Percentiles rank a stretch among this genome's conserved stretches.
phyloP scores from a whole-genome alignment of 2,888 invertebrate species.

The Trissonchulus latispiculum region DNA sequence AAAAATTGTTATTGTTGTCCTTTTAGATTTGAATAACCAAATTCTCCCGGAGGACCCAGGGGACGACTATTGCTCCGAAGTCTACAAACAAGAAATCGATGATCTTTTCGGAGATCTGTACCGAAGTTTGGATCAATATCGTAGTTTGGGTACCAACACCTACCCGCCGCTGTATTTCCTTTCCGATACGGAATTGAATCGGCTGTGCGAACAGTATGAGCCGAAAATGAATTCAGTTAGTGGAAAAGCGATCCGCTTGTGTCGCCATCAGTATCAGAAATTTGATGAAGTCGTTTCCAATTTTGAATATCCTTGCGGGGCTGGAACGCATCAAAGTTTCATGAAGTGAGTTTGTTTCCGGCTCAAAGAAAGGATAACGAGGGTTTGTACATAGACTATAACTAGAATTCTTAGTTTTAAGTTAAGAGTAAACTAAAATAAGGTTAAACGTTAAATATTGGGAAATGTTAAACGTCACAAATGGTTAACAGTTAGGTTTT shows the following conservation, averaged over 20 bases:
- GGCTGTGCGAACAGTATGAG: neutral
- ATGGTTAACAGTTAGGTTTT: no score
- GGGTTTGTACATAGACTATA: no score
- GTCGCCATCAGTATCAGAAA: slow-evolving; percentile 2
- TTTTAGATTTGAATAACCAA: no score
- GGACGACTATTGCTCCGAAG: neutral
- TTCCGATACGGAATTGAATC: neutral
- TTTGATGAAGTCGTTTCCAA: slow-evolving; percentile 9
- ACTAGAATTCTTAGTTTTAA: no score
- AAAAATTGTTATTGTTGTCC: no score
- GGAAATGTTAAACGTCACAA: no score
- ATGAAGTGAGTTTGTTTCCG: neutral
- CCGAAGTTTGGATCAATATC: neutral
- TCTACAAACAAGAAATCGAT: neutral
- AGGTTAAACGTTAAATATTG: no score
- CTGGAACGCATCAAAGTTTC: slow-evolving; percentile 2
- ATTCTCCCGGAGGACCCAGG: no score
- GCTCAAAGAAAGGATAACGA: no score
- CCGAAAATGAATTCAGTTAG: neutral
- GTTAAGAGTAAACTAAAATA: no score
- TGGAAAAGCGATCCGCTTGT: neutral
- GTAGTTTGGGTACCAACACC: neutral
- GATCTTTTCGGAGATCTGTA: neutral
- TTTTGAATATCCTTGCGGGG: slow-evolving; percentile 20
- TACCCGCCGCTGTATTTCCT: neutral